Base-by-base conservation (phyloP, 2,888 invertebrate genomes). In the Acleris laterana region DNA sequence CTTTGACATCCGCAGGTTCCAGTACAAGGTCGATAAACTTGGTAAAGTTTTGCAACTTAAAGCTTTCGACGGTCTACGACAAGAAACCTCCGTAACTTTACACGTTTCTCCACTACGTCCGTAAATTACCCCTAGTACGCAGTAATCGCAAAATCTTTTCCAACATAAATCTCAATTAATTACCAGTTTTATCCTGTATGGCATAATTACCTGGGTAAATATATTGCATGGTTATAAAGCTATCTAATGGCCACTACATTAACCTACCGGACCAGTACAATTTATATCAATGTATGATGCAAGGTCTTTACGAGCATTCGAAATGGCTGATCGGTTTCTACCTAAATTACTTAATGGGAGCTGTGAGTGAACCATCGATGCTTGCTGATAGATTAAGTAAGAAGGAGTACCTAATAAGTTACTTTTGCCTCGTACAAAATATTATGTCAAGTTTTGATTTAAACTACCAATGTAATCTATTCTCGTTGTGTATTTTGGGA, bases 61-160 rank as follows among this genome's bases (percentile, higher is more conserved):
- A 46, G 46, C 46, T 46, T 71, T 71, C 69, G 68, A 67, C 70
- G 70, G 68, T 72, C 70, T 66, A 71, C 66, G 53, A 67, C 59
- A 63, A 50, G 58, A 56, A 56, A 59, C 63, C 60, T 65, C 48
- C 60, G 63, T 68, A 62, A 66, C 46, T 62, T 64, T 63, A 64
- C 71, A 60, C 65, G 64, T 60, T 55, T 60, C 59, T 55, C 53
- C 28, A 17, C n/a, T n/a, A 46, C 46, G 48, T 19, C 59, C 59
- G 53, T 65, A 65, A 60, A 64, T 60, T 60, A 49, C 64, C 42
- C 53, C 48, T 55, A 38, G 60, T 28, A 60, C 52, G 38, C 25
- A 20, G 64, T 60, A 60, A 65, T 65, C 55, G 59, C 55, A 42
- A 60, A 65, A 60, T 65, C 60, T 50, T 60, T 64, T 49, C 42